Conservation (phyloP, 92 coral and sea anemone species). For the Actinernus sp. region DNA sequence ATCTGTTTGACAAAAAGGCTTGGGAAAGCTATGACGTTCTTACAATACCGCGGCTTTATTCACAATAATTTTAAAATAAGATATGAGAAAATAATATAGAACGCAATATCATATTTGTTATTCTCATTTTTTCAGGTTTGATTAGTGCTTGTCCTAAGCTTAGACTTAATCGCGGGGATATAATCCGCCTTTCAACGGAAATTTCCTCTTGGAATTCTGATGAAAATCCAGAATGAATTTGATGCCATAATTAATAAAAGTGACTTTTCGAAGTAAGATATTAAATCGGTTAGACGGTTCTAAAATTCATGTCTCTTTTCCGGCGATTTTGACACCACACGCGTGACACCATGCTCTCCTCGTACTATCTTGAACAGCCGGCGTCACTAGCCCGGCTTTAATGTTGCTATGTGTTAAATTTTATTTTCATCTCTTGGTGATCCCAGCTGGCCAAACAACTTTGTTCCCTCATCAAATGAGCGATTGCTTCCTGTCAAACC, state of each 20-base stretch:
- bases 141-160: too few species aligned
- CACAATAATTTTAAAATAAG: too few species aligned
- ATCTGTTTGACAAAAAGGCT: too few species aligned
- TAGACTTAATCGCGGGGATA: too few species aligned
- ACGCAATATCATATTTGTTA: too few species aligned
- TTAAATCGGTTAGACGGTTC: slow-evolving; percentile 3
- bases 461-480: slow-evolving; percentile 12
- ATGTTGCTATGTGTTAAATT: not conserved
- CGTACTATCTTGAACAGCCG: not conserved
- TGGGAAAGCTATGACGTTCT: too few species aligned
- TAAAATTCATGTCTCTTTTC: not conserved
- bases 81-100: too few species aligned
- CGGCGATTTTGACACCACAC: not conserved
- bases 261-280: slow-evolving; percentile 13
- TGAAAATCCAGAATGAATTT: not conserved
- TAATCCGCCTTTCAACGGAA: too few species aligned
- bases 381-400: not conserved
- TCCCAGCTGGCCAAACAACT: slow-evolving; percentile 32
- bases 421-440: not conserved
- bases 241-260: not conserved
- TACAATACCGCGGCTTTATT: too few species aligned
- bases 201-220: slow-evolving; percentile 2
- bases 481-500: slow-evolving; percentile 27
- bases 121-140: too few species aligned
- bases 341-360: too few species aligned